A percentile compares a stretch with the other conserved stretches of the same genome.
phyloP scores from a whole-genome alignment of 30 jellyfish, hydroid and myxozoan genomes.

The Aurelia coerulea region DNA sequence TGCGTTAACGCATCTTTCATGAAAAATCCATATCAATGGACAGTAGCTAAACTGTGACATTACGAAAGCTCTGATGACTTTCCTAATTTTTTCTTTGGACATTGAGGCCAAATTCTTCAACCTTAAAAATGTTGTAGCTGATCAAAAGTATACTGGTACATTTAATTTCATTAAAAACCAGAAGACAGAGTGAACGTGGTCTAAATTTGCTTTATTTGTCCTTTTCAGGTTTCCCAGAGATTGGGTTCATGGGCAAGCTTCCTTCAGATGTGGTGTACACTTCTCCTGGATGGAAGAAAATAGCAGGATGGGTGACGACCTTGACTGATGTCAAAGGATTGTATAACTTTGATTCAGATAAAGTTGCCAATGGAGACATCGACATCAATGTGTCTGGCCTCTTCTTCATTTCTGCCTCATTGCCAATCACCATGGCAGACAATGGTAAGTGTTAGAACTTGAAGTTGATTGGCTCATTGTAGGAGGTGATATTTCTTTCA shows the following conservation, averaged over 20 bases:
- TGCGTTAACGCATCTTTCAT: too few relatives aligned
- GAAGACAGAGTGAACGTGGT: too few relatives aligned
- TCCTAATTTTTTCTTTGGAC: too few relatives aligned
- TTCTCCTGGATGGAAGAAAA: conserved; percentile 71
- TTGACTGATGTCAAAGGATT: conserved; percentile 76
- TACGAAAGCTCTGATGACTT: too few relatives aligned
- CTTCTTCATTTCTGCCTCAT: conserved; percentile 69
- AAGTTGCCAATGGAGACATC: conserved; percentile 60
- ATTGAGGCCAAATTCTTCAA: too few relatives aligned
- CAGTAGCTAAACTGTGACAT: too few relatives aligned
- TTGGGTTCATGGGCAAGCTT: conserved; percentile 76
- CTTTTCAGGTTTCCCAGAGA: conserved; percentile 85
- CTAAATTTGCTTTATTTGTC: background rate
- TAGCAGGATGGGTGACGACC: conserved; percentile 79
- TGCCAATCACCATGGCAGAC: conserved; percentile 72
- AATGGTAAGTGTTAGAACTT: conserved; percentile 28
- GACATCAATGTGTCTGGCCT: conserved; percentile 78
- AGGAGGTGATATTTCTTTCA: too few relatives aligned
- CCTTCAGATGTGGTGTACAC: conserved; percentile 47
- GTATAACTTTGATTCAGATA: conserved; percentile 73
- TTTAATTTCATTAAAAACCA: too few relatives aligned
- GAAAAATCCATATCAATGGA: too few relatives aligned
- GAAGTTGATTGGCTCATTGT: too few relatives aligned
- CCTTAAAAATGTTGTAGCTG: too few relatives aligned
- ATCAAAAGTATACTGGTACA: too few relatives aligned